Conservation (phyloP, 2,888 invertebrate genomes). For the Acronicta leporina region DNA sequence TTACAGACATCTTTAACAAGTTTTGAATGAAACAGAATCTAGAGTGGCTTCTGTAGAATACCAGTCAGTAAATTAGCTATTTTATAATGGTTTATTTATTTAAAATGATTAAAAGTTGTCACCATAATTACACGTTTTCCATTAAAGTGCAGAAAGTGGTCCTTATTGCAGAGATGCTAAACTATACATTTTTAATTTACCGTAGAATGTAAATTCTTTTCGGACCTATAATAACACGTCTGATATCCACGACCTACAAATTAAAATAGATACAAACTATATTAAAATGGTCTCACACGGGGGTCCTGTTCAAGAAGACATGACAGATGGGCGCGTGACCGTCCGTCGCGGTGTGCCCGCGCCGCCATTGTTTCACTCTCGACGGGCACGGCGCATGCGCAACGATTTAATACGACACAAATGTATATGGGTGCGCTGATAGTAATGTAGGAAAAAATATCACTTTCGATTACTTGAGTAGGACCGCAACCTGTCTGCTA, state of each 20-base stretch:
- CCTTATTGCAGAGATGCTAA: background rate
- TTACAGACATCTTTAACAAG: too few relatives aligned
- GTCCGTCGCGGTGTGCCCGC: constrained; percentile 48
- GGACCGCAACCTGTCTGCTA: constrained; percentile 23
- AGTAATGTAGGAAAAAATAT: constrained; percentile 57
- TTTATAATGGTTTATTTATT: too few relatives aligned
- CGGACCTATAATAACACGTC: constrained; percentile 5
- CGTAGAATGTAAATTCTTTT: constrained; percentile 6
- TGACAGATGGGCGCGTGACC: constrained; percentile 74
- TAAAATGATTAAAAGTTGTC: too few relatives aligned
- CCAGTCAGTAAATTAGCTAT: too few relatives aligned
- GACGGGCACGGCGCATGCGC: constrained; percentile 54
- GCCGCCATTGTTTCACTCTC: constrained; percentile 67
- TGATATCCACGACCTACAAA: constrained; percentile 11
- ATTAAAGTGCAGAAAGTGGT: too few relatives aligned
- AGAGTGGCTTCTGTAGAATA: too few relatives aligned
- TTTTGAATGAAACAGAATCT: too few relatives aligned
- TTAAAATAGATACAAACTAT: constrained; percentile 43
- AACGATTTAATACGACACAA: constrained; percentile 60
- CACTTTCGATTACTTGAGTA: constrained; percentile 47
- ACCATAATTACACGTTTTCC: too few relatives aligned
- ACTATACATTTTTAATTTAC: background rate
- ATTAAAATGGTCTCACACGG: constrained; percentile 59
- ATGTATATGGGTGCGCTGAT: constrained; percentile 57
- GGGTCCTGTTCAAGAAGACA: constrained; percentile 62